A percentile compares a stretch with the other conserved stretches of the same genome.
phyloP scores from a whole-genome alignment of 1,140 invertebrate genomes.

The Aradophagus sp. region DNA sequence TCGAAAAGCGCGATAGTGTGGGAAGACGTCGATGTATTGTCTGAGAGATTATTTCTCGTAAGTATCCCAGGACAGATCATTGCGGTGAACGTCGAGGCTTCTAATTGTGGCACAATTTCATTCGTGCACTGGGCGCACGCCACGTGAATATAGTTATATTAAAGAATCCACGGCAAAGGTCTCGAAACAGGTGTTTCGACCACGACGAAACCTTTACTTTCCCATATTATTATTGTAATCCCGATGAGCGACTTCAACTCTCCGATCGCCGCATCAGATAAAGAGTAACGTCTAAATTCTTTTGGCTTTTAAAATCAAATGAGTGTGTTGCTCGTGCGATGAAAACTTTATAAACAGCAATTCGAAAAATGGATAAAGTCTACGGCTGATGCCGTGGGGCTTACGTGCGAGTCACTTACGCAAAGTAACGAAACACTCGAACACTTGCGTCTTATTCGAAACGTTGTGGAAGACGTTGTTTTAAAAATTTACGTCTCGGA shows the following conservation, averaged over 20 bases:
- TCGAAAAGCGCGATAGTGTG: constrained; percentile 31
- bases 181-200: constrained; percentile 40
- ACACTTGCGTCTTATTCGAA: too few relatives aligned
- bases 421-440: too few relatives aligned
- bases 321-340: too few relatives aligned
- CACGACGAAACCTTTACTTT: constrained; percentile 40
- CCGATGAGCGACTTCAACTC: constrained; percentile 20
- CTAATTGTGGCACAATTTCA: constrained; percentile 46
- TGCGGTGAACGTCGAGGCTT: constrained; percentile 28
- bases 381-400: too few relatives aligned
- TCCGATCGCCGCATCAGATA: constrained; percentile 16
- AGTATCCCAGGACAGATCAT: constrained; percentile 45
- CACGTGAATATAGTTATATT: constrained; percentile 24
- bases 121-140: constrained; percentile 13
- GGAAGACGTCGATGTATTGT: constrained; percentile 48
- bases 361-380: too few relatives aligned
- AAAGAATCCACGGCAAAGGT: constrained; percentile 35
- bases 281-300: constrained; percentile 18
- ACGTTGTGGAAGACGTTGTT: too few relatives aligned
- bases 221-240: constrained; percentile 32
- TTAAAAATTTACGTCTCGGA: too few relatives aligned
- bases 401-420: too few relatives aligned
- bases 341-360: too few relatives aligned
- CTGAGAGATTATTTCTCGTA: constrained; percentile 40
- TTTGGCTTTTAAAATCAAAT: constrained; percentile 17